phyloP scores from a whole-genome alignment of 1,140 invertebrate genomes.

The Drosophila mayri region DNA sequence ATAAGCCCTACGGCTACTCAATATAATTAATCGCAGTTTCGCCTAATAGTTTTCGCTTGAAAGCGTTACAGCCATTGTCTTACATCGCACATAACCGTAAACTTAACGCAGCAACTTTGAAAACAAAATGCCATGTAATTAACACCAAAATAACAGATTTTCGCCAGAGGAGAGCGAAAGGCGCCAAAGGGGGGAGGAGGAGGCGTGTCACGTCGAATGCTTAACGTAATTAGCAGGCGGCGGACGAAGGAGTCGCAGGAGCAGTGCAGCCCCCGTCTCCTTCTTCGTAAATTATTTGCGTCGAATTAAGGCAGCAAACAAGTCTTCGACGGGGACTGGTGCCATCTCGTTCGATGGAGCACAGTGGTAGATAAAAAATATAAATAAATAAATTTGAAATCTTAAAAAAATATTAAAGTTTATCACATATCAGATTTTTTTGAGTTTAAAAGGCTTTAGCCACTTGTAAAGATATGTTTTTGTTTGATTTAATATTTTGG shows the following conservation, averaged over 20 bases:
- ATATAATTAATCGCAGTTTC: conserved; percentile 5
- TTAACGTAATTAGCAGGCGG: conserved; percentile 77
- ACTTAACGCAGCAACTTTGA: conserved; percentile 47
- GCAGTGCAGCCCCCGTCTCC: conserved; percentile 9
- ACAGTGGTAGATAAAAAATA: conserved; percentile 19
- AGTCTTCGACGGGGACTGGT: conserved; percentile 39
- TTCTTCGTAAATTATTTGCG: conserved; percentile 69
- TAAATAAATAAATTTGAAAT: too few species aligned
- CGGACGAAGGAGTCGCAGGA: conserved; percentile 24
- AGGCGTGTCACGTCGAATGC: conserved; percentile 72
- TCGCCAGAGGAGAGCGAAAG: conserved; percentile 22
- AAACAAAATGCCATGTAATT: conserved; percentile 68
- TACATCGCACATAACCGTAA: conserved; percentile 47
- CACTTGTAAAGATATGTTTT: background rate
- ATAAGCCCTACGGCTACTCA: background rate
- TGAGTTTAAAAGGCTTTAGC: too few species aligned
- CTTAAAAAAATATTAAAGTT: too few species aligned
- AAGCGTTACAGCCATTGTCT: conserved; percentile 37
- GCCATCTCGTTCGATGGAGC: conserved; percentile 11
- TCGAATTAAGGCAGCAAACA: conserved; percentile 77
- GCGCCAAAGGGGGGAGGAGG: conserved; percentile 19
- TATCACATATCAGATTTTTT: too few species aligned
- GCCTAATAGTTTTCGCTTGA: conserved; percentile 4
- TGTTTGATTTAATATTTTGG: background rate
- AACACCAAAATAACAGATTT: conserved; percentile 73